phyloP scores from a whole-genome alignment of 2,113 vertebrate genomes.

The Crotalus viridis region DNA sequence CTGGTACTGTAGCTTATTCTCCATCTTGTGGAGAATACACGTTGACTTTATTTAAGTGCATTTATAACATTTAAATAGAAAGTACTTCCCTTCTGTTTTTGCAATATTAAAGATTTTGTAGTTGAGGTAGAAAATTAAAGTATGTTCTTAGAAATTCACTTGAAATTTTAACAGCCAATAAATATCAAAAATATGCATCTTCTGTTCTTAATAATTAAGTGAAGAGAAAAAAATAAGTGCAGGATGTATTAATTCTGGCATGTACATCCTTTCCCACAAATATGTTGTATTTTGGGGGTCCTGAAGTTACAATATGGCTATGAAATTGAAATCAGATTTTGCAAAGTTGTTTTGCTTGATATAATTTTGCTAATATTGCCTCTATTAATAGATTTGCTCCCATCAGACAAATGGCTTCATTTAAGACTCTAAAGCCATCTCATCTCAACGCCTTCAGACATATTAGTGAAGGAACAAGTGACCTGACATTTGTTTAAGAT shows the following conservation, averaged over 20 bases:
- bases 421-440: not conserved
- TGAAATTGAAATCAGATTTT: not conserved
- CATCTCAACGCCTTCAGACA: not conserved
- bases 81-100: not conserved
- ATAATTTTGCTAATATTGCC: not conserved
- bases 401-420: not conserved
- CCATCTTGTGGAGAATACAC: not conserved
- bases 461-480: not conserved
- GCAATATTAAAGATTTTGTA: not conserved
- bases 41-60: slow-evolving; percentile 7
- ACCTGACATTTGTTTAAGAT: not conserved
- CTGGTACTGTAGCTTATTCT: not conserved
- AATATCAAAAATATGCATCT: not conserved
- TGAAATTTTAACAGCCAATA: slow-evolving; percentile 6
- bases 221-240: not conserved
- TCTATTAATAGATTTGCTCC: not conserved
- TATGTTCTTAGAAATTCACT: slow-evolving; percentile 32
- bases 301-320: not conserved
- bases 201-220: not conserved
- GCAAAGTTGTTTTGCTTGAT: not conserved
- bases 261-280: not conserved
- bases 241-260: not conserved
- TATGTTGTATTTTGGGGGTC: not conserved
- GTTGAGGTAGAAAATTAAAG: slow-evolving; percentile 21
- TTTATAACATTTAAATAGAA: not conserved